Conservation (phyloP, 2,888 invertebrate genomes). For the Coelogynopora nodosa region DNA sequence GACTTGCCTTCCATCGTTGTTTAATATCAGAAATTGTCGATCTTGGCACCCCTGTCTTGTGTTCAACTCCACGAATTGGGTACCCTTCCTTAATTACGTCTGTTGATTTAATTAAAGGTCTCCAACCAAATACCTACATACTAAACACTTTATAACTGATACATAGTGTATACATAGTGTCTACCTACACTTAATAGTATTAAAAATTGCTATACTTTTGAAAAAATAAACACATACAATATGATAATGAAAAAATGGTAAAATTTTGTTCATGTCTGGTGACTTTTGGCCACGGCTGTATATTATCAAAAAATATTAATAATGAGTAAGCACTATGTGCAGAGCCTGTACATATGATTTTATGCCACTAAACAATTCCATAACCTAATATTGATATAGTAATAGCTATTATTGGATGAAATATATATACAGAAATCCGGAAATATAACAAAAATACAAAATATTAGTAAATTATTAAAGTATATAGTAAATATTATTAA, state of each 20-base stretch:
- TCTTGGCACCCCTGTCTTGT: not conserved
- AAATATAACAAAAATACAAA: too few relatives aligned
- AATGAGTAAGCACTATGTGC: too few relatives aligned
- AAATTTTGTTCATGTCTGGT: not conserved
- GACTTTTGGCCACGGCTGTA: not conserved
- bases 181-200: not conserved
- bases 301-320: too few relatives aligned
- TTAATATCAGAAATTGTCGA: not conserved
- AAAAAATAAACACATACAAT: not conserved
- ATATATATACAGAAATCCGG: too few relatives aligned
- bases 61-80: not conserved
- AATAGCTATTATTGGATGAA: too few relatives aligned
- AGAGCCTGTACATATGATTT: too few relatives aligned
- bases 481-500: too few relatives aligned
- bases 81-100: not conserved
- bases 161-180: not conserved
- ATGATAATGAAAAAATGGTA: not conserved
- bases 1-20: not conserved
- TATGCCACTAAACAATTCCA: too few relatives aligned
- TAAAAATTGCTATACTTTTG: not conserved
- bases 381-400: too few relatives aligned
- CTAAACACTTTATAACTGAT: not conserved
- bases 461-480: too few relatives aligned
- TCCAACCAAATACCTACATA: not conserved
- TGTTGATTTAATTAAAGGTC: not conserved